Evolutionary conservation across 1,140 invertebrate genomes (phyloP).

Genomic region (Psix sp.): DNA sequence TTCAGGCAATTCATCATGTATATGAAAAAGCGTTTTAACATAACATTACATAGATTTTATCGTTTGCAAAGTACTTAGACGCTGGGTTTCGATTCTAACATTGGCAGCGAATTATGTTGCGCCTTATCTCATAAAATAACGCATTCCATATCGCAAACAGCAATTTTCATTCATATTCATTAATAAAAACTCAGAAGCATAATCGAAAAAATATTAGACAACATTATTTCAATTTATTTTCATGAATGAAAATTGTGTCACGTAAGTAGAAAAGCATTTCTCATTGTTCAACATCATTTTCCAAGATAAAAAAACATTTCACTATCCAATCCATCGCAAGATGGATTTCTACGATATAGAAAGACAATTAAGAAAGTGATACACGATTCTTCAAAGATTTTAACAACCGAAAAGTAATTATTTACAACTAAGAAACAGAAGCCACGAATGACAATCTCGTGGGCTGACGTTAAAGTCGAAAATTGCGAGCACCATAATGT

Average conservation of each 20-base stretch:
- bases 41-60: constrained; percentile 59
- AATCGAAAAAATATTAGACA: too few species aligned
- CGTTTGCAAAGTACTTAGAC: constrained; percentile 50
- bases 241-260: constrained; percentile 16
- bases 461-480: constrained; percentile 53
- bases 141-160: constrained; percentile 9
- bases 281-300: constrained; percentile 33
- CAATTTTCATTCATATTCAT: constrained; percentile 14
- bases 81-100: constrained; percentile 56
- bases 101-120: constrained; percentile 48
- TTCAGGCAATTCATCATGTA: constrained; percentile 65
- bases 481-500: constrained; percentile 47
- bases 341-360: constrained; percentile 55
- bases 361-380: constrained; percentile 55
- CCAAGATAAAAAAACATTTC: constrained; percentile 41
- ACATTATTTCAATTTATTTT: too few species aligned
- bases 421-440: constrained; percentile 56
- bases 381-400: constrained; percentile 38
- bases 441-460: constrained; percentile 34
- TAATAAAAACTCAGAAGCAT: too few species aligned
- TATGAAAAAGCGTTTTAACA: constrained; percentile 68
- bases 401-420: constrained; percentile 54
- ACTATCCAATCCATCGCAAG: constrained; percentile 50
- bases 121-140: constrained; percentile 26
- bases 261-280: constrained; percentile 22